These are phyloP conservation scores for Mus caroli DNA, from an alignment of 2,797 vertebrate species.

Conservation along the genomic window DNA sequence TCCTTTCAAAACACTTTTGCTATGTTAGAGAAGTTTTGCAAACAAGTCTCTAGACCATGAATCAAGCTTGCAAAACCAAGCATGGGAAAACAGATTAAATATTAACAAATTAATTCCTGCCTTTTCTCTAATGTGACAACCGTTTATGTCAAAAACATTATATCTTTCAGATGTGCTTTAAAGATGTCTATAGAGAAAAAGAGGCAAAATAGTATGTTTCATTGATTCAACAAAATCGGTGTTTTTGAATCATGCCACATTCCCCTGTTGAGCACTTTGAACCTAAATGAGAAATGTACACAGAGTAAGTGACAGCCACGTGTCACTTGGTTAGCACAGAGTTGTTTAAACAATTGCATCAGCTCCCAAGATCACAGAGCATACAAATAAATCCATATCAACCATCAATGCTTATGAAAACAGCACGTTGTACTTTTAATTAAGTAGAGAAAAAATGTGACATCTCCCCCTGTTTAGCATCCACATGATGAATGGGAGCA, in stretches of 20 bases:
- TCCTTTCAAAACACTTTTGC: slow-evolving; percentile 49
- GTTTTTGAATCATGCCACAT: not conserved
- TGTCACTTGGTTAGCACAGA: slow-evolving; percentile 31
- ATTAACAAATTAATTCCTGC: not conserved
- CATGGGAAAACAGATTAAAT: slow-evolving; percentile 1
- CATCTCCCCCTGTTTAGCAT: not conserved
- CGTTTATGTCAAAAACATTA: not conserved
- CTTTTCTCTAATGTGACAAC: not conserved
- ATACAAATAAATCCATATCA: slow-evolving; percentile 5
- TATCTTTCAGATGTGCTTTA: not conserved
- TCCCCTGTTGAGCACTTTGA: not conserved
- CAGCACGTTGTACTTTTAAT: not conserved
- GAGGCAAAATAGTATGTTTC: not conserved
- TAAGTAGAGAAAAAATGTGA: not conserved
- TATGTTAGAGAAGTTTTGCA: not conserved
- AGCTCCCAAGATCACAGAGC: not conserved
- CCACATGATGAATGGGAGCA: not conserved
- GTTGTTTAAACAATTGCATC: slow-evolving; percentile 56
- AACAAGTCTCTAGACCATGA: not conserved
- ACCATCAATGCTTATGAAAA: slow-evolving; percentile 55
- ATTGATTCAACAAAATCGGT: slow-evolving; percentile 12
- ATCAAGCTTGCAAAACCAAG: not conserved
- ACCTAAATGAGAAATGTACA: not conserved
- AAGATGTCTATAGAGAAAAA: slow-evolving; percentile 5
- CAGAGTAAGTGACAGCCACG: not conserved